These are phyloP conservation scores for Leucophenga montana DNA, from an alignment of 2,888 invertebrate species.

Conservation along the genomic window DNA sequence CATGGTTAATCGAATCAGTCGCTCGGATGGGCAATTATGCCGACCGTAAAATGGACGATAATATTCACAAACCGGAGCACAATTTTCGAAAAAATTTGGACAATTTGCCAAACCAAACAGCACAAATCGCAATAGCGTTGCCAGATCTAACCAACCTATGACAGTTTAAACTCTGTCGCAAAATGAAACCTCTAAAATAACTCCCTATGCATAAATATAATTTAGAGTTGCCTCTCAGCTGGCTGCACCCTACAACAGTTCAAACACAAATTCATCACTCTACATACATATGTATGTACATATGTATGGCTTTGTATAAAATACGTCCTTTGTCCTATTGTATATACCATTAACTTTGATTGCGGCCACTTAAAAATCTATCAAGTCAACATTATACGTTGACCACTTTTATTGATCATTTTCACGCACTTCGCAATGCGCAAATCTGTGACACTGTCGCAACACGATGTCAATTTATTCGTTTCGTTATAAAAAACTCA, in stretches of 20 bases:
- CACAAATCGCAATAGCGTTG: too few species aligned
- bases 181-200: too few species aligned
- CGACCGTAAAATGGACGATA: too few species aligned
- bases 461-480: constrained; percentile 10
- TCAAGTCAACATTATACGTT: constrained; percentile 42
- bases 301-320: neutral
- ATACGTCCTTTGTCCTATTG: neutral
- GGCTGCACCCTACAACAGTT: neutral
- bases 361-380: constrained; percentile 50
- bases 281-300: neutral
- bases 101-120: too few species aligned
- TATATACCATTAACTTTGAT: neutral
- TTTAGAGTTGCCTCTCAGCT: too few species aligned
- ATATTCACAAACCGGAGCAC: too few species aligned
- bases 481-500: constrained; percentile 51
- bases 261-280: constrained; percentile 2
- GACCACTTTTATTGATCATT: constrained; percentile 23
- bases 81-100: too few species aligned
- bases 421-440: neutral
- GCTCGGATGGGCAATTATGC: too few species aligned
- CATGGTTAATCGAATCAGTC: too few species aligned
- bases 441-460: constrained; percentile 6
- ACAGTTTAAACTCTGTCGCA: too few species aligned
- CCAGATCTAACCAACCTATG: too few species aligned
- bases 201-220: too few species aligned